These are phyloP conservation scores for Aleiodes testaceus DNA, from an alignment of 2,888 invertebrate genomes.

Conservation along the genomic window DNA sequence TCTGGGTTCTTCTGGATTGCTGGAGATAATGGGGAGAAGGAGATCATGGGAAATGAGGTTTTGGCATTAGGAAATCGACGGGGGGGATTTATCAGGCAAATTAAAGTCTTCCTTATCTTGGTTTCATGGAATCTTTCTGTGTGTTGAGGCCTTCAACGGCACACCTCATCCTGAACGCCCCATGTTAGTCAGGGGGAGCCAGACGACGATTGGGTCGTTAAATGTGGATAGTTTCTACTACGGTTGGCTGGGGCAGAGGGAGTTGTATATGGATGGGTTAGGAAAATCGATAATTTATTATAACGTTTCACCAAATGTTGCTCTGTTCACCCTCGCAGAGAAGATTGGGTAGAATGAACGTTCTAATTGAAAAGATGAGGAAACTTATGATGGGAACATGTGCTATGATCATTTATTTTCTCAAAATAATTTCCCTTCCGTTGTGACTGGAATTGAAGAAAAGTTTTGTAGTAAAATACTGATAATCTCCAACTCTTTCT, in stretches of 20 bases:
- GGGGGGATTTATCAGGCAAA: slow-evolving; percentile 20
- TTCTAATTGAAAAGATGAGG: background rate
- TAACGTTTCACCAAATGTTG: slow-evolving; percentile 39
- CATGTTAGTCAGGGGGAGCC: slow-evolving; percentile 8
- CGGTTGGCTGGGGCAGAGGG: slow-evolving; percentile 12
- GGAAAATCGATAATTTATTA: slow-evolving; percentile 43
- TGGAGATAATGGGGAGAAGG: background rate
- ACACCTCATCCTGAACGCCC: slow-evolving; percentile 26
- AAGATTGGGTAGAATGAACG: background rate
- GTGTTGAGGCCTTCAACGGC: slow-evolving; percentile 1
- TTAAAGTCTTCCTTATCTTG: slow-evolving; percentile 30
- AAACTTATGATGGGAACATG: too few species aligned
- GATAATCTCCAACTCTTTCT: background rate
- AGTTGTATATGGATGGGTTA: background rate
- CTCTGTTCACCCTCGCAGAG: slow-evolving; percentile 3
- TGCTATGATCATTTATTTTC: too few species aligned
- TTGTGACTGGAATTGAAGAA: background rate
- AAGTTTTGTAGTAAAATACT: background rate
- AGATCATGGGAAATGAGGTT: background rate
- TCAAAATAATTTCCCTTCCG: background rate
- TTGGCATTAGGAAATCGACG: slow-evolving; percentile 10
- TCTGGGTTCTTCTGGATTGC: background rate
- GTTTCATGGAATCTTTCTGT: background rate
- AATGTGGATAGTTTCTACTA: slow-evolving; percentile 26
- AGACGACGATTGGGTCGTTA: slow-evolving; percentile 25